Conservation (phyloP, 2,888 invertebrate species). For the Drosophila kokeensis region DNA sequence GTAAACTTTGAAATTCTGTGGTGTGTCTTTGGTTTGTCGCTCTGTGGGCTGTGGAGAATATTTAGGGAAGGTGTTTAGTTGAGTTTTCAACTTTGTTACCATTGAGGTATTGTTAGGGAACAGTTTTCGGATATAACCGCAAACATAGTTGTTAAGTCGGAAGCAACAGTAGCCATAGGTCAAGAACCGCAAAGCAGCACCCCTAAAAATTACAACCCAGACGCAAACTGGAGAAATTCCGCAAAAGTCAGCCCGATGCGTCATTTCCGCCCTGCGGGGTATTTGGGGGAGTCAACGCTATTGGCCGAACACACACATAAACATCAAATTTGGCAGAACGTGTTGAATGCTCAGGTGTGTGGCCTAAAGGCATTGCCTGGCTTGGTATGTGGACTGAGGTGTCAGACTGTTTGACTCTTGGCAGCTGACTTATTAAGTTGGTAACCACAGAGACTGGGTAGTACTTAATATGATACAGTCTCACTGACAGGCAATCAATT, state of each 20-base stretch:
- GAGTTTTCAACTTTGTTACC: background rate
- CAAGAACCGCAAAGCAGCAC: slow-evolving; percentile 58
- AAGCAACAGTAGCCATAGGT: slow-evolving; percentile 41
- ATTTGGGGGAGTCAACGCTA: background rate
- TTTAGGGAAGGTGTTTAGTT: background rate
- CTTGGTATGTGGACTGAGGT: background rate
- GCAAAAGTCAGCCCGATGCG: slow-evolving; percentile 59
- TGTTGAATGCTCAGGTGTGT: slow-evolving; percentile 49
- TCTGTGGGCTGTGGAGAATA: slow-evolving; percentile 14
- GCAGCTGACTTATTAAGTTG: slow-evolving; percentile 26
- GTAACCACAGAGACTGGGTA: slow-evolving; percentile 15
- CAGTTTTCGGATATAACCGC: background rate
- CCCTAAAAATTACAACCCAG: slow-evolving; percentile 32
- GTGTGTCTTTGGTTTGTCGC: slow-evolving; percentile 19
- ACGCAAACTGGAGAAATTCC: slow-evolving; percentile 13
- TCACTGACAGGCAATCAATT: slow-evolving; percentile 9
- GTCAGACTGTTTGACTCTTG: slow-evolving; percentile 26
- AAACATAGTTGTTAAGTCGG: background rate
- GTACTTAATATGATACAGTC: slow-evolving; percentile 19
- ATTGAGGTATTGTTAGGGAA: background rate
- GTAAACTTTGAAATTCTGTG: slow-evolving; percentile 29
- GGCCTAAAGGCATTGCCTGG: slow-evolving; percentile 5
- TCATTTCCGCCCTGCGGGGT: slow-evolving; percentile 55
- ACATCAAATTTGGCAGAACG: slow-evolving; percentile 33
- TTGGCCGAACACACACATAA: slow-evolving; percentile 5